Base-by-base conservation (phyloP, 1,140 invertebrate genomes). In the Trichonephila clavata region DNA sequence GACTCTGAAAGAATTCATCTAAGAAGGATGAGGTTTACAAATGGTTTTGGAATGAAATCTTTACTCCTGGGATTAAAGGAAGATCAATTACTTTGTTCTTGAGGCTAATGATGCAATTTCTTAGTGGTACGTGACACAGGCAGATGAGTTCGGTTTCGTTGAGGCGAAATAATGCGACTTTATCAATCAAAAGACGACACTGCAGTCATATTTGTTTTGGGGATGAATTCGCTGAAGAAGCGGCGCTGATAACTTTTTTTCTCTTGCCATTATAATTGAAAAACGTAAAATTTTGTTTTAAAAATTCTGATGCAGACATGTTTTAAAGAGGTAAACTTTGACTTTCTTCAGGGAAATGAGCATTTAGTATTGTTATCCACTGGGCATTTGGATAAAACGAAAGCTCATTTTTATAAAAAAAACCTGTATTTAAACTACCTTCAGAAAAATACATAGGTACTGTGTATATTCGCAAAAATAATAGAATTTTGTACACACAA, bases 1-100 rank as follows among this genome's bases (percentile, higher is more conserved):
- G 83, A 80, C 63, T 93, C 86, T 20, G 68, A 81, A 86, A 61
- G 86, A 87, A 87, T 93, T 93, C 84, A 68, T 87, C 84, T 63
- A 59, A 61, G 91, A 84, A 92, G 57, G 57, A 61, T 71, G 86
- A 93, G 65, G 92, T 93, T 93, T 93, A 88, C 92, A 87, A 88
- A 93, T 93, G 68, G 86, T 88, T 93, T 88, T 50, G 59, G 57
- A 68, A 93, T 80, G 92, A 93, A 93, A 39, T 93, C 84, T 77
- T 71, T 81, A 88, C 92, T 81, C 92, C 61, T 39, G 92, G 92
- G 92, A 87, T 93, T 93, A 92, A 87, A 61, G 92, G 61, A 61
- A 93, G 84, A 93, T 93, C 84, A 93, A 93, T 93, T 88, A 93
- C 92, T 87, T 61, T 81, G 57, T 65, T 92, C 80, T 86, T 63